A percentile compares a stretch with the other conserved stretches of the same genome.
These are phyloP conservation scores for Agrilus planipennis DNA, from an alignment of 1,140 invertebrate genomes.

Conservation along the genomic window DNA sequence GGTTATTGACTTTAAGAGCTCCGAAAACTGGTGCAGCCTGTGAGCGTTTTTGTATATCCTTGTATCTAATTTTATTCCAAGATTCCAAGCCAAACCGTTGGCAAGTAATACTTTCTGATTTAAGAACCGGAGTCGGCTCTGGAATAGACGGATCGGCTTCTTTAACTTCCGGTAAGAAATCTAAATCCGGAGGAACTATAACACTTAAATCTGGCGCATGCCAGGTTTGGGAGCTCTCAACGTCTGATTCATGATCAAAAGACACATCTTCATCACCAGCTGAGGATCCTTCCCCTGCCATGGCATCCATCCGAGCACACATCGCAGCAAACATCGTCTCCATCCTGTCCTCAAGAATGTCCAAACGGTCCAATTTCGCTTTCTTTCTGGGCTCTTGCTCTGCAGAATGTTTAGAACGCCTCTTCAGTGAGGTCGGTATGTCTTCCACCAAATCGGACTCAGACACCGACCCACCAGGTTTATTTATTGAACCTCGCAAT, in stretches of 20 bases:
- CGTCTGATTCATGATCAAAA: background rate
- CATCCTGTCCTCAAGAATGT: background rate
- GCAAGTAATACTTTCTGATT: conserved; percentile 12
- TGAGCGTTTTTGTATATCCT: conserved; percentile 16
- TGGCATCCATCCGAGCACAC: background rate
- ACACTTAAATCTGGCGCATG: background rate
- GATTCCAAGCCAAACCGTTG: conserved; percentile 11
- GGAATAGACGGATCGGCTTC: background rate
- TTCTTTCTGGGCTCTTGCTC: no score
- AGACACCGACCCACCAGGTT: no score
- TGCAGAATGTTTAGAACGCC: no score
- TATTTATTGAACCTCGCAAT: background rate
- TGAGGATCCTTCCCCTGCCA: background rate
- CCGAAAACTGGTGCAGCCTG: background rate
- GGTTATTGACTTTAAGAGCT: conserved; percentile 5
- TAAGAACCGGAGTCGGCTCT: background rate
- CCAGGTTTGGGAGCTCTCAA: background rate
- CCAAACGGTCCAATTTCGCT: background rate
- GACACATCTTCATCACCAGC: background rate
- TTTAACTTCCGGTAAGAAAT: background rate
- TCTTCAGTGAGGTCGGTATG: background rate
- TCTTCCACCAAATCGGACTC: no score
- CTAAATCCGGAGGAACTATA: background rate
- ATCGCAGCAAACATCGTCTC: background rate
- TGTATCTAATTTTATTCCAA: conserved; percentile 20